Base-by-base conservation (phyloP, 2,113 vertebrate species). In the Cheirogaleus medius region DNA sequence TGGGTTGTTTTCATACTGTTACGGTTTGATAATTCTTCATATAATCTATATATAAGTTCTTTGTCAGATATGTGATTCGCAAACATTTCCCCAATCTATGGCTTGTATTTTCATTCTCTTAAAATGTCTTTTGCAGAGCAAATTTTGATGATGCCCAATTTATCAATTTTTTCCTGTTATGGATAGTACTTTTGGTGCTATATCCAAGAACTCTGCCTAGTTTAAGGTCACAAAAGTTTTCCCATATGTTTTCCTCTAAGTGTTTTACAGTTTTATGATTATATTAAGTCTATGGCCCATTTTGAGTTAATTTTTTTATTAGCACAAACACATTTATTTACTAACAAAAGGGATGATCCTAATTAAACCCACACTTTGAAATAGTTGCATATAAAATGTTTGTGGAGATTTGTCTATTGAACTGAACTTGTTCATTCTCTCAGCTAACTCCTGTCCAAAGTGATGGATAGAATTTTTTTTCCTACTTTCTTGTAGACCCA, bases 21-120 rank as follows among this genome's bases (percentile, higher is more conserved):
- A 74, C 91, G 14, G 15, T 94, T 96, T 96, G 74, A 78, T 92
- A 93, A 90, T 95, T 95, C 52, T 74, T 92, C 78, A 42, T 82
- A 49, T 92, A 92, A 58, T 71, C 37, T 91, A 42, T 11, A 42
- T 87, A 82, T 39, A 69, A 69, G 3, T 88, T 91, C 8, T 95
- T 68, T 86, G 37, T 96, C 39, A 86, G 58, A n/a, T 68, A 73
- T 29, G 44, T 77, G 52, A 76, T 92, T 92, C 77, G 27, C 29
- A 42, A 69, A 83, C 15, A 23, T 66, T 90, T 14, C 0, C 7
- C 74, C 1, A 54, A 8, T 80, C 10, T 87, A 17, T 80, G 42
- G 8, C 84, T 93, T 91, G 27, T 85, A 80, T 88, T 94, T 85
- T 81, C 58, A 82, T 64, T 90, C 8, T 73, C 39, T 86, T 68